phyloP scores from a whole-genome alignment of 2,113 vertebrate species.

The Clarias magur region DNA sequence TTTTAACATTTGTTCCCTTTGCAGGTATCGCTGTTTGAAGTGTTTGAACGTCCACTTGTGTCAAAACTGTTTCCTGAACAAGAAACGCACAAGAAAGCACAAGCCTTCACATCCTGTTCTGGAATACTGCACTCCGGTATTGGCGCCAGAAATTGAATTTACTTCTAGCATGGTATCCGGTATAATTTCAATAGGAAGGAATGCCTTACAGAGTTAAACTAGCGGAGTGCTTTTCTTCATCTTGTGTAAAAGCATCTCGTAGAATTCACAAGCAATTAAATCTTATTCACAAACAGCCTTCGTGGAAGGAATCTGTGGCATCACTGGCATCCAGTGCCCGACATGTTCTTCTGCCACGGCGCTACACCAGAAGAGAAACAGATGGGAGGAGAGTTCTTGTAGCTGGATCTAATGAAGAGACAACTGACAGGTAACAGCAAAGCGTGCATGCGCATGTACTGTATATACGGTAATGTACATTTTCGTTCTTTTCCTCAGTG shows the following conservation, averaged over 20 bases:
- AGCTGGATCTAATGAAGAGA: slow-evolving; percentile 31
- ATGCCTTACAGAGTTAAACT: background rate
- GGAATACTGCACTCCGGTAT: slow-evolving; percentile 78
- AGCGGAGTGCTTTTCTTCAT: background rate
- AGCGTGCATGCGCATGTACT: background rate
- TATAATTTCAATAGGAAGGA: background rate
- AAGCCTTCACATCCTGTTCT: slow-evolving; percentile 74
- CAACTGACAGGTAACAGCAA: slow-evolving; percentile 33
- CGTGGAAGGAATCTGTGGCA: slow-evolving; percentile 75
- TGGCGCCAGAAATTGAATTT: background rate
- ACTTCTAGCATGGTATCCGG: background rate
- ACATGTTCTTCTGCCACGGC: slow-evolving; percentile 64
- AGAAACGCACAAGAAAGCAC: slow-evolving; percentile 71
- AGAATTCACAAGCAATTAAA: background rate
- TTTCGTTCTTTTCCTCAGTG: slow-evolving; percentile 14
- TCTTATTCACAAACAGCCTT: slow-evolving; percentile 67
- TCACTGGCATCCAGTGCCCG: slow-evolving; percentile 68
- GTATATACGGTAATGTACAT: background rate
- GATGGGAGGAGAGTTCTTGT: slow-evolving; percentile 56
- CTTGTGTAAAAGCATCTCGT: background rate
- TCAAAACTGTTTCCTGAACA: slow-evolving; percentile 80
- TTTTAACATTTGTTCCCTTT: too few species aligned
- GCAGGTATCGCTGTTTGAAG: slow-evolving; percentile 82
- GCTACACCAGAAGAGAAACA: slow-evolving; percentile 61
- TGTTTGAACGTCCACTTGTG: slow-evolving; percentile 84